These are phyloP conservation scores for Rhagonycha fulva DNA, from an alignment of 2,888 invertebrate genomes.

Conservation along the genomic window DNA sequence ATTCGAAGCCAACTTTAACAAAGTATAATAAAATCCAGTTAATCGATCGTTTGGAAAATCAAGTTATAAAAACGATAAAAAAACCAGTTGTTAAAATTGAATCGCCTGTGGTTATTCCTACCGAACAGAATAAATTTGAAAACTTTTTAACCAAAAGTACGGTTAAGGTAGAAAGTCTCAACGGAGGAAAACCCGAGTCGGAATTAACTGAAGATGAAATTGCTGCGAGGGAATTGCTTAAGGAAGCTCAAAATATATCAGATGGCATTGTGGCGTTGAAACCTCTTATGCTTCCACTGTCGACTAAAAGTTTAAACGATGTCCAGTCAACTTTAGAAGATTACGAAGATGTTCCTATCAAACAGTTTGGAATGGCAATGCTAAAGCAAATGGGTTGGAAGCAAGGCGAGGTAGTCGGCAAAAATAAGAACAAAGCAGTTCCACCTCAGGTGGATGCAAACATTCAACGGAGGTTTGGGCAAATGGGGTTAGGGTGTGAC, in stretches of 20 bases:
- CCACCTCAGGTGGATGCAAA: conserved; percentile 42
- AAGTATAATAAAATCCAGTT: conserved; percentile 64
- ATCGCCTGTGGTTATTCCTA: no score
- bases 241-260: conserved; percentile 41
- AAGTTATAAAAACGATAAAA: conserved; percentile 72
- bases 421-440: conserved; percentile 56
- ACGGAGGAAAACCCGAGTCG: conserved; percentile 30
- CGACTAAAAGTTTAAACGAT: conserved; percentile 65
- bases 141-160: conserved; percentile 51
- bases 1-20: conserved; percentile 48
- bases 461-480: conserved; percentile 81
- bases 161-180: conserved; percentile 41
- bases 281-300: conserved; percentile 62
- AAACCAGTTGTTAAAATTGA: conserved; percentile 56
- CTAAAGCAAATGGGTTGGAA: conserved; percentile 94
- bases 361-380: conserved; percentile 90
- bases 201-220: conserved; percentile 66
- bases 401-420: conserved; percentile 66
- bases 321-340: conserved; percentile 62
- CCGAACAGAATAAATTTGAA: no score
- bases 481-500: conserved; percentile 92
- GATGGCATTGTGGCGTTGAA: conserved; percentile 35
- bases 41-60: conserved; percentile 77
- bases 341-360: conserved; percentile 72
- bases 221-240: conserved; percentile 73